These are phyloP conservation scores for Drosophila mettleri DNA, from an alignment of 2,888 invertebrate genomes.

Conservation along the genomic window DNA sequence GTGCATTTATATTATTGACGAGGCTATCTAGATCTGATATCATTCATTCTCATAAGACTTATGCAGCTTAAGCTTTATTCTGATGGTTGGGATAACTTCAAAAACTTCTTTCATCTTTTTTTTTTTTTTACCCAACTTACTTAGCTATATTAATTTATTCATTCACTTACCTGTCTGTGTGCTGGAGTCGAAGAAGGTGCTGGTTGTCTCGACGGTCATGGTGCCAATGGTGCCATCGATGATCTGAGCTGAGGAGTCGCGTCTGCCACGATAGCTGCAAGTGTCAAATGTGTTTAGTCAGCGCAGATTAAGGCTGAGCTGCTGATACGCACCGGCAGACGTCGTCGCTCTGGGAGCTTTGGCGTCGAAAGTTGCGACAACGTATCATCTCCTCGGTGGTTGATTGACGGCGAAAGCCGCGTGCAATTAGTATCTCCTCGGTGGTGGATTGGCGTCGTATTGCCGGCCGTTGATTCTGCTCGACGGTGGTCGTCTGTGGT, in stretches of 20 bases:
- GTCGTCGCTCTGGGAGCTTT: conserved; percentile 95
- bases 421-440: conserved; percentile 95
- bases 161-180: conserved; percentile 94
- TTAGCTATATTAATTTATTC: background rate
- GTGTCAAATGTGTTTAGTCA: background rate
- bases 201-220: conserved; percentile 96
- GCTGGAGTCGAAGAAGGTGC: conserved; percentile 96
- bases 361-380: conserved; percentile 95
- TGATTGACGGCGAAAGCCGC: conserved; percentile 95
- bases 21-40: too few relatives aligned
- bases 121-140: background rate
- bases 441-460: conserved; percentile 95
- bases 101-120: too few relatives aligned
- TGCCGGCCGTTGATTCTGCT: conserved; percentile 89
- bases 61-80: too few relatives aligned
- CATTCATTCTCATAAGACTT: too few relatives aligned
- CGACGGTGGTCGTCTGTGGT: conserved; percentile 86
- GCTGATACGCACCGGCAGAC: conserved; percentile 85
- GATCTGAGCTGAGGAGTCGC: conserved; percentile 95
- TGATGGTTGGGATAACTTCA: too few relatives aligned
- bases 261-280: conserved; percentile 83
- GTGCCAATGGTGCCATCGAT: conserved; percentile 95
- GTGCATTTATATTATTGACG: too few relatives aligned
- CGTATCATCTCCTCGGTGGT: conserved; percentile 97
- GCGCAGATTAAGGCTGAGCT: too few relatives aligned